Base-by-base conservation (phyloP, 2,113 vertebrate species). In the Callipepla squamata region DNA sequence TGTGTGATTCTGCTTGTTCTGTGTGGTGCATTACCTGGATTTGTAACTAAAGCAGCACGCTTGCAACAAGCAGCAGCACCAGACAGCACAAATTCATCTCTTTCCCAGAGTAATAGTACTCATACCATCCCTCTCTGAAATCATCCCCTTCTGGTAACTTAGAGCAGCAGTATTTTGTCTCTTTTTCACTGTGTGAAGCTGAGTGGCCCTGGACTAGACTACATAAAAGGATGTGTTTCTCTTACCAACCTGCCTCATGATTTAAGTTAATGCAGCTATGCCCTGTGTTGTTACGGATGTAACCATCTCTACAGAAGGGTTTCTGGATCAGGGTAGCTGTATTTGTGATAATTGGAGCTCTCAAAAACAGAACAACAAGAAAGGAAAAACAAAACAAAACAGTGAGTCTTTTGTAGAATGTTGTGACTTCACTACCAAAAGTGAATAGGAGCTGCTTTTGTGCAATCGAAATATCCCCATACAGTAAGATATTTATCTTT, bases 401-500 rank as follows among this genome's bases (percentile, higher is more conserved):
- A 63, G 57, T 9, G 25, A 42, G 9, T 38, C 14, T 69, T 83
- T 6, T 47, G 18, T 51, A 85, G 51, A 50, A 68, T 57, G 83
- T 38, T 25, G 85, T 26, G 13, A 7, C 36, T 32, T 70, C 18
- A n/a, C 30, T 85, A 55, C 4, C 3, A 66, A 48, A 55, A 75
- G 58, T 4, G 2, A 77, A 11, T 67, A 38, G 34, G 73, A 94
- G 38, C 10, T 36, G 8, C 40, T 53, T 63, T 42, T 67, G 57
- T 26, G 14, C 25, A 48, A 16, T 68, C 28, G 57, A 73, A 82
- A 76, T 72, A 9, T 7, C 9, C 17, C 14, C 44, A 34, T 34
- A 23, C 28, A 77, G 70, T 72, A 48, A 30, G 2, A 4, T 1
- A 0, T 5, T 6, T 6, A 0, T 2, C 62, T 70, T 80, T 76